Conservation (phyloP, 1,140 invertebrate species). For the Cotesia chilonis region DNA sequence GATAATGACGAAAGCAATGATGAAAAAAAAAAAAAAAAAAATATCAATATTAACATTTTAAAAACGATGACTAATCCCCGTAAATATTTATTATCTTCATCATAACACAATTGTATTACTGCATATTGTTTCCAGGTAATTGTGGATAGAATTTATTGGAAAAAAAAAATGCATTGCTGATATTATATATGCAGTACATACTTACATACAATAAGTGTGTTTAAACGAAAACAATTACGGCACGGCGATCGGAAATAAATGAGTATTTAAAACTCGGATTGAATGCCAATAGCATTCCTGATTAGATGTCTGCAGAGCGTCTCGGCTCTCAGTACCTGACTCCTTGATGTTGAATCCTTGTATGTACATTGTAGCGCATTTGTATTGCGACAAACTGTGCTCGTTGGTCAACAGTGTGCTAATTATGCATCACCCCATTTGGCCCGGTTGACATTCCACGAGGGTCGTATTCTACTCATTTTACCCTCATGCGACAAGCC, state of each 20-base stretch:
- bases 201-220: neutral
- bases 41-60: too few relatives aligned
- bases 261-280: neutral
- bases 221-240: neutral
- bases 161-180: neutral
- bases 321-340: neutral
- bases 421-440: slow-evolving; percentile 34
- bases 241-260: neutral
- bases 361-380: neutral
- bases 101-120: neutral
- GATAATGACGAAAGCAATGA: too few relatives aligned
- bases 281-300: slow-evolving; percentile 22
- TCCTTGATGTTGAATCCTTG: neutral
- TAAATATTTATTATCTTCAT: slow-evolving; percentile 2
- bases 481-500: slow-evolving; percentile 3
- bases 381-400: neutral
- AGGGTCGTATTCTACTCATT: slow-evolving; percentile 32
- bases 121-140: neutral
- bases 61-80: too few relatives aligned
- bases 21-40: too few relatives aligned
- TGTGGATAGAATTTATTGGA: neutral
- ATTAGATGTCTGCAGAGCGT: too few relatives aligned
- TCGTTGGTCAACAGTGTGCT: slow-evolving; percentile 32
- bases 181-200: neutral
- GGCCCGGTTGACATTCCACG: slow-evolving; percentile 43